Base-by-base conservation (phyloP, 2,113 vertebrate species). In the Varanus salvator region DNA sequence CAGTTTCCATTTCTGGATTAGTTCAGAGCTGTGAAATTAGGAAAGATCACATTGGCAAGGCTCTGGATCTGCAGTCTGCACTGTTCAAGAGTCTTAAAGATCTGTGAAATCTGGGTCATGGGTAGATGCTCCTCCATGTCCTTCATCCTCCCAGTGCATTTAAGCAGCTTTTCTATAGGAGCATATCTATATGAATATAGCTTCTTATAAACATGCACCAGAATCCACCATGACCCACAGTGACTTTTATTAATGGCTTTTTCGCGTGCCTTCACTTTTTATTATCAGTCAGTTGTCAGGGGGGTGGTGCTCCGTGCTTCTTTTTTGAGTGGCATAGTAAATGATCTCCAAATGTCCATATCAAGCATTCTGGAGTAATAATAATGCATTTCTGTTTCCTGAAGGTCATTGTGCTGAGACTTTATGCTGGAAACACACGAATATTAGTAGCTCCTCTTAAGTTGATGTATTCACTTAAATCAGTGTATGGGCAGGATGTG, bases 321-420 rank as follows among this genome's bases (percentile, higher is more conserved):
- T 71, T 31, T 87, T 64, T 38, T 50, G 21, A 87, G 44, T 34
- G 76, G 44, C 29, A 69, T 14, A 64, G 27, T 54, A 69, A 80
- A 57, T 11, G 31, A 44, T 72, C 68, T 11, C 66, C 4, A 44
- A 82, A 74, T 50, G 77, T 82, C 23, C 72, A 3, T 57, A 60
- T 52, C 86, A 69, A 50, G 64, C 64, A 69, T 8, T 34, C 52
- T 69, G 38, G 19, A 38, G 54, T 64, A 5, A 64, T 64, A 19
- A 64, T 64, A 5, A 64, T 64, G 80, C 50, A 44, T 80, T 88
- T 88, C 78, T 44, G 38, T 44, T 3, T 44, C 50, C 21, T 31
- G 87, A 88, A 88, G 78, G 87, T 29, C 78, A 38, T 34, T 25
- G 48, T 44, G 66, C 48, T 57, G 72, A 88, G 48, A 81, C 52